Evolutionary conservation across 2,888 invertebrate genomes (phyloP), one percentile per base, ranked within the genome.

Genomic region (Parasteatoda lunata): DNA sequence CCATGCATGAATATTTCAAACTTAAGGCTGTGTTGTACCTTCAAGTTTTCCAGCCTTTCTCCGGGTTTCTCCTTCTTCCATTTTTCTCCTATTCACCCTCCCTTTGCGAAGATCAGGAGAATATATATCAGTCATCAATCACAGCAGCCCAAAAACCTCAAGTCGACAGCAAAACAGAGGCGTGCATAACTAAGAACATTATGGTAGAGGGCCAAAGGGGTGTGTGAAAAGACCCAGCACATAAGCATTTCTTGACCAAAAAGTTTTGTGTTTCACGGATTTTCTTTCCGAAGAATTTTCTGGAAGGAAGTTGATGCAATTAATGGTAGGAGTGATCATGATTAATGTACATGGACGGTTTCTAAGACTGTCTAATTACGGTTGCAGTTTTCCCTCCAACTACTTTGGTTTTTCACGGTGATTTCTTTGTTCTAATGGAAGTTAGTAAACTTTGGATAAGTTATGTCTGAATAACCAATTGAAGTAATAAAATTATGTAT

Each of bases 281-380:
- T 47, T 30, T 71, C 9, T 48, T 68, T 30, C 59, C 59, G 52
- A 15, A 13, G 59, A 45, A 65, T 68, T 68, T 66, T 69, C 52
- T 72, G 70, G 51, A 66, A 68, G 66, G 54, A 64, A 52, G 7
- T 68, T 59, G 84, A 79, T 75, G 84, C 78, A 79, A 84, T 84
- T 84, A 30, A 84, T 79, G 64, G 78, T 51, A 49, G 64, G 59
- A 54, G 78, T 78, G 78, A 78, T 30, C n/a, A 65, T 84, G 84
- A 84, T 84, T 79, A 84, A 84, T 75, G 79, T 51, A n/a, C 52
- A 69, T 69, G 64, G 75, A 75, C 84, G 84, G 75, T 49, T 8
- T 49, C 68, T 47, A 75, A 79, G 84, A 73, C 75, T 79, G 78
- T 54, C 84, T 84, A 84, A 84, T 84, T 84, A 84, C 78, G 77